A percentile compares a stretch with the other conserved stretches of the same genome.
phyloP scores from a whole-genome alignment of 2,797 vertebrate species.

The Podarcis siculus region DNA sequence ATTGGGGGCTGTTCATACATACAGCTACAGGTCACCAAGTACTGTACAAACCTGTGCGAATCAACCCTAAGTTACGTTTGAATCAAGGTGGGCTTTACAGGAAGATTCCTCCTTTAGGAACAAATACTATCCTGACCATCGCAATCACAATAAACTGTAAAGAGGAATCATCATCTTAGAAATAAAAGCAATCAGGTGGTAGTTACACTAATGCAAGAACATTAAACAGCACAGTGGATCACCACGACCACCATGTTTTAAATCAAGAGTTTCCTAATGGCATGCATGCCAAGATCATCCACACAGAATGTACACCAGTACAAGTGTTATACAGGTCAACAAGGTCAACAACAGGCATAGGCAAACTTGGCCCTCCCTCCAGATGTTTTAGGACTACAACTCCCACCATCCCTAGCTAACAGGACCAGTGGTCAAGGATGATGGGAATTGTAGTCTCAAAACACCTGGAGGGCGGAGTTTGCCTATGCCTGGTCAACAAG shows the following conservation, averaged over 20 bases:
- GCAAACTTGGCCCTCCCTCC: too few relatives aligned
- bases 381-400: too few relatives aligned
- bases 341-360: neutral
- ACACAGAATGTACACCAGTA: neutral
- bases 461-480: too few relatives aligned
- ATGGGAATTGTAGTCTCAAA: too few relatives aligned
- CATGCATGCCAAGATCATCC: neutral
- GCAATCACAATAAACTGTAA: neutral
- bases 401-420: too few relatives aligned
- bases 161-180: neutral
- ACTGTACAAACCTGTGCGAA: neutral
- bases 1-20: neutral
- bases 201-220: neutral
- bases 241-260: neutral
- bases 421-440: too few relatives aligned
- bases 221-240: neutral
- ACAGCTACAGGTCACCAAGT: neutral
- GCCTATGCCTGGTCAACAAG: neutral
- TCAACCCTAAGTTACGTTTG: slow-evolving; percentile 27
- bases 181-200: neutral
- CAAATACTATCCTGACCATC: neutral
- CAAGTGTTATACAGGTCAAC: neutral
- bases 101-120: neutral
- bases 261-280: neutral
- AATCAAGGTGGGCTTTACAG: slow-evolving; percentile 10